These are phyloP conservation scores for Hemiprocne comata DNA, from an alignment of 2,113 vertebrate species.

Conservation along the genomic window DNA sequence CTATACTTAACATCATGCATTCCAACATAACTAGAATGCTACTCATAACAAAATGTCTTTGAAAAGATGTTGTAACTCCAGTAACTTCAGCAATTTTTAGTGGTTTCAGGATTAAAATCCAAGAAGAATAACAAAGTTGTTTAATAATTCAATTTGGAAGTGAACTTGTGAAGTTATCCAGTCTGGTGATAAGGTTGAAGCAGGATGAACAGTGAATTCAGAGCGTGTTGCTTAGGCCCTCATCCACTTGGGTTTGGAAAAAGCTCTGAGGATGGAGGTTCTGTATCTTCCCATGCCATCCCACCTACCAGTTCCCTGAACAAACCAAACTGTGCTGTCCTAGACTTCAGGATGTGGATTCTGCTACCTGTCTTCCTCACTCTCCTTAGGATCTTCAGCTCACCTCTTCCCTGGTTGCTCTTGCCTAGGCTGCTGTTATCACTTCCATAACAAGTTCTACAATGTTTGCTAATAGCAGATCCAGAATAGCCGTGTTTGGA, in stretches of 20 bases:
- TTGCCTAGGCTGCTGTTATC: not conserved
- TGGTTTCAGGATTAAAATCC: not conserved
- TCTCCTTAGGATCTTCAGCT: not conserved
- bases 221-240: not conserved
- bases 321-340: not conserved
- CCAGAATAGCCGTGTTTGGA: not conserved
- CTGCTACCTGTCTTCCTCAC: not conserved
- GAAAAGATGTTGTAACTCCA: not conserved
- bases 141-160: not conserved
- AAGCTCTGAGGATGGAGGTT: not conserved
- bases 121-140: not conserved
- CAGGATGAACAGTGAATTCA: not conserved
- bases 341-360: not conserved
- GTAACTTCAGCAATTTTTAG: not conserved
- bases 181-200: not conserved
- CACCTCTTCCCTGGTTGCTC: not conserved
- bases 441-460: not conserved
- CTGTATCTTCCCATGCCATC: not conserved
- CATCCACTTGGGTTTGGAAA: not conserved
- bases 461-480: not conserved
- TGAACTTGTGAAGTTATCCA: not conserved
- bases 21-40: not conserved
- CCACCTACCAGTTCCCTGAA: not conserved
- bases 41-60: not conserved
- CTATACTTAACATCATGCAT: not conserved